A percentile compares a stretch with the other conserved stretches of the same genome.
Conservation (phyloP, 2,888 invertebrate species). For the Himalopsyche tibetana region DNA sequence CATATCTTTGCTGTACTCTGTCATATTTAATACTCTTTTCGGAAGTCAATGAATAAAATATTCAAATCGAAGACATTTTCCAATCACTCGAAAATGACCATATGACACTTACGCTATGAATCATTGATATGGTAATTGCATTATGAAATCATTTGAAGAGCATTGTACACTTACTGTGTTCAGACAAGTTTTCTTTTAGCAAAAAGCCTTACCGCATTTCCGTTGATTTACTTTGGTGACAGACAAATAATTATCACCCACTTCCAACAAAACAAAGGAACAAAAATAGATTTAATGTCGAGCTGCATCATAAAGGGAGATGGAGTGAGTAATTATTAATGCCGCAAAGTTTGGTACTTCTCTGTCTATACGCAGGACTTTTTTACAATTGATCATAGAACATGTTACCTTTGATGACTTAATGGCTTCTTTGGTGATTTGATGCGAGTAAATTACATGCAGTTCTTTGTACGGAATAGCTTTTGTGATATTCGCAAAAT, state of each 20-base stretch:
- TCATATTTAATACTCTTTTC: too few relatives aligned
- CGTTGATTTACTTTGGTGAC: constrained; percentile 47
- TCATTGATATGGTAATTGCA: too few relatives aligned
- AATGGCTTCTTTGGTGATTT: constrained; percentile 26
- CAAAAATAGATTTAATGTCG: constrained; percentile 10
- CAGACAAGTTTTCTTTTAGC: background rate
- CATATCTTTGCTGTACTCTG: too few relatives aligned
- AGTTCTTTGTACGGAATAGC: constrained; percentile 16
- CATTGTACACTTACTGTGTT: too few relatives aligned
- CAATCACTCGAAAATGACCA: too few relatives aligned
- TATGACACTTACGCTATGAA: too few relatives aligned
- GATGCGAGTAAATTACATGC: constrained; percentile 41
- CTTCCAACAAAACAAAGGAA: background rate
- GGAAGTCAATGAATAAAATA: too few relatives aligned
- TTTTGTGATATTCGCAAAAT: background rate
- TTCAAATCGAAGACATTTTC: too few relatives aligned
- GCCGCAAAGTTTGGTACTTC: background rate
- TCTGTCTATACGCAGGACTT: background rate
- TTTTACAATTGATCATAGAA: background rate
- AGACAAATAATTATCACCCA: background rate
- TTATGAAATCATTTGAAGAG: too few relatives aligned
- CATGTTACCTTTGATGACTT: background rate
- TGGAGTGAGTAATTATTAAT: background rate
- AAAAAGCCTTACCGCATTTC: constrained; percentile 22
- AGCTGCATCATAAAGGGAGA: background rate